Evolutionary conservation across 2,113 vertebrate genomes (phyloP), one percentile per base, ranked within the genome.

Genomic region (Egretta garzetta): DNA sequence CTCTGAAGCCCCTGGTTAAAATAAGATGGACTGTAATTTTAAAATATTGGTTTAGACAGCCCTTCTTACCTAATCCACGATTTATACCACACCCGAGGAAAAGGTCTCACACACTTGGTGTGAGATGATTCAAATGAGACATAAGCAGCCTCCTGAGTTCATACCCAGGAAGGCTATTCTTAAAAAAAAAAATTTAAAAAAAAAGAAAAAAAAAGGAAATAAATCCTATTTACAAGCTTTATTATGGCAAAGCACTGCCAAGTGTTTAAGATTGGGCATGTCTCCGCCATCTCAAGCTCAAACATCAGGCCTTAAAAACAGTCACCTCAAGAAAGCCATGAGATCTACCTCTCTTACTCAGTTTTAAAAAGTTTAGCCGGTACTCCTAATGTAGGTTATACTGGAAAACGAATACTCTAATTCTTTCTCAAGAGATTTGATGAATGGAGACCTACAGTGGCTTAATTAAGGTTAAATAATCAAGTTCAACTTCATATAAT

Each of bases 401-500:
- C 33, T 9, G 19, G 43, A 80, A 89, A 87, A 33, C 35, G 30
- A 91, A 84, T 74, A 88, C 3, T 45, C n/a, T 39, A 84, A 72
- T 45, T 77, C 73, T 37, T 92, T 64, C 93, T 94, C 88, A 63
- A 79, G 84, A 76, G 88, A 55, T 62, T 52, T 70, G 21, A 88
- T 79, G 52, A 95, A 88, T n/a, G 50, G 50, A 95, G 89, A 93
- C 62, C 62, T 52, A 50, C 56, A 66, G 17, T 70, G 59, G 37
- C 32, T 97, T 96, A 96, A 95, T 97, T 96, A 97, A 95, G 3
- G 32, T 88, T 91, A 97, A 93, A 95, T 88, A 90, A 93, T 90
- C 81, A 96, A 94, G 87, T 87, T 81, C 91, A 87, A 73, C 74
- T 88, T 76, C 37, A 30, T 39, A 47, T 66, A 96, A 96, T 97